Conservation (phyloP, 2,888 invertebrate species). For the Andrena praecox region DNA sequence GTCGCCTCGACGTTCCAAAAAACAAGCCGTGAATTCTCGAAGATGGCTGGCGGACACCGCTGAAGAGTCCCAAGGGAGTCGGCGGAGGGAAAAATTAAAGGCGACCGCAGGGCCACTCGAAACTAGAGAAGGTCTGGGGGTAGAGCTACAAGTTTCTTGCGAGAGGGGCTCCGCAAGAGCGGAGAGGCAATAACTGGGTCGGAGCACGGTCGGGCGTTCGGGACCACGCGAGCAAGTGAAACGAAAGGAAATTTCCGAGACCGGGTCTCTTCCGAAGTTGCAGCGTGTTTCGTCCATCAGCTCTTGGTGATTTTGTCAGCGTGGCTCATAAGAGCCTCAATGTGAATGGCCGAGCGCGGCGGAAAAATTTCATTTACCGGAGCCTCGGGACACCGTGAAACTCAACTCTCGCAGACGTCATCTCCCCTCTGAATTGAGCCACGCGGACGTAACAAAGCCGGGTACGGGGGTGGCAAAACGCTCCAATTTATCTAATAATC, state of each 20-base stretch:
- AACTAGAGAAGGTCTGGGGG: too few species aligned
- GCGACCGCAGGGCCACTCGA: not conserved
- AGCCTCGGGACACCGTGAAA: too few species aligned
- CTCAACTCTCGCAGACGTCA: not conserved
- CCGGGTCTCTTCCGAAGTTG: not conserved
- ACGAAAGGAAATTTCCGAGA: too few species aligned
- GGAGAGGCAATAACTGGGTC: slow-evolving; percentile 45
- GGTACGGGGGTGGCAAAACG: not conserved
- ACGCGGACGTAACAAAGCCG: not conserved
- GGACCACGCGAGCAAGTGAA: too few species aligned
- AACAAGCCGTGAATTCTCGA: too few species aligned
- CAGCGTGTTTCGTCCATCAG: slow-evolving; percentile 43
- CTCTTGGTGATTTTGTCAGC: slow-evolving; percentile 27
- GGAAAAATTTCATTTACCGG: too few species aligned
- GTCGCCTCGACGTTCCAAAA: slow-evolving; percentile 3
- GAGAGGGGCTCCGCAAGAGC: slow-evolving; percentile 18
- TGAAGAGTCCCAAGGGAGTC: not conserved
- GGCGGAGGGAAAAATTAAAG: slow-evolving; percentile 2
- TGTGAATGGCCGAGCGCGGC: not conserved
- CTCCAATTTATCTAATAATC: slow-evolving; percentile 24
- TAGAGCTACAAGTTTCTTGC: slow-evolving; percentile 14
- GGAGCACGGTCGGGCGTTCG: slow-evolving; percentile 29
- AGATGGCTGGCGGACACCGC: too few species aligned
- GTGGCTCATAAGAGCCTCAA: not conserved
- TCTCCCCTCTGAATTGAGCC: slow-evolving; percentile 3